A percentile compares a stretch with the other conserved stretches of the same genome.
Evolutionary conservation across 2,797 vertebrate genomes (phyloP).

Genomic region (Heteromormyrus szaboi): DNA sequence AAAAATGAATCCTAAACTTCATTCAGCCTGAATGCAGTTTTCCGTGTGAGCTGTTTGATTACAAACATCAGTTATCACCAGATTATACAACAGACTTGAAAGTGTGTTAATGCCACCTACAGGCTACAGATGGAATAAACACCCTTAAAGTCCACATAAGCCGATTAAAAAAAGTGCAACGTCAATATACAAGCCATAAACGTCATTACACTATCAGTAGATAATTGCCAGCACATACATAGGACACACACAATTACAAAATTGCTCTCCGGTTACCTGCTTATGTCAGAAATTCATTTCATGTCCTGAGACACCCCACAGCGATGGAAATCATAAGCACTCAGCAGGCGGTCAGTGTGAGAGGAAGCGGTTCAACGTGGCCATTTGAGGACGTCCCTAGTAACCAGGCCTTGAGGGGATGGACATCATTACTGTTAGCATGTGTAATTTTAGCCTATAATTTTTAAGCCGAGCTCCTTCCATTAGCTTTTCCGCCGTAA

Average conservation of each 20-base stretch:
- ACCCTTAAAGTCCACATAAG: background rate
- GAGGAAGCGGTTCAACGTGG: background rate
- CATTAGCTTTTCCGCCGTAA: background rate
- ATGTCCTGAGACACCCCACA: background rate
- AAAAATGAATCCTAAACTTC: background rate
- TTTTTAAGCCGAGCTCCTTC: background rate
- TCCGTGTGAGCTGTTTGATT: background rate
- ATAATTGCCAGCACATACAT: background rate
- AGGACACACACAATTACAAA: background rate
- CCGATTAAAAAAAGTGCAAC: background rate
- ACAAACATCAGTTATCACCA: background rate
- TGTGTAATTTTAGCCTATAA: background rate
- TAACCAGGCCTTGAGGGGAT: background rate
- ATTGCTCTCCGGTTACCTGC: background rate
- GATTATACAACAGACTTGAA: background rate
- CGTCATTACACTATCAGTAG: background rate
- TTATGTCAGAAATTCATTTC: background rate
- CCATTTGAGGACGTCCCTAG: background rate
- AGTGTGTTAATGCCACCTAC: slow-evolving; percentile 12
- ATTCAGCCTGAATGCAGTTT: background rate
- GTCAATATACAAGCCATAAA: background rate
- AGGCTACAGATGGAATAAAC: background rate
- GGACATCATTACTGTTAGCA: background rate
- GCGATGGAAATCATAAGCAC: background rate
- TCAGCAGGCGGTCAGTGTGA: background rate